Evolutionary conservation across 92 coral and sea anemone genomes (phyloP).

Genomic region (Zoanthus solanderi): DNA sequence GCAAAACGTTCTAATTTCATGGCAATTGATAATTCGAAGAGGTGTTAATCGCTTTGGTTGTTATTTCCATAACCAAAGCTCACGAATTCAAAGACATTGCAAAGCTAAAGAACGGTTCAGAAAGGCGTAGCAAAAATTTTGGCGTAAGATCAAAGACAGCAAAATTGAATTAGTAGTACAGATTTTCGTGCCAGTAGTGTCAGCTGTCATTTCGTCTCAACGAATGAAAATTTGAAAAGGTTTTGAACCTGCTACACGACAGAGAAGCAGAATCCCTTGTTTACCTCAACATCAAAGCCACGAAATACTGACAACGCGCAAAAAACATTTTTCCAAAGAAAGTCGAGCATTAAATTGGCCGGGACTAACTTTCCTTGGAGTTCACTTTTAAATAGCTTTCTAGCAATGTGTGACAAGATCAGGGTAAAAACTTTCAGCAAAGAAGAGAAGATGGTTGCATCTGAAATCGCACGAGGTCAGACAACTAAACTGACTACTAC

Average conservation of each 20-base stretch:
- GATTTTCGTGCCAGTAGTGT: background rate
- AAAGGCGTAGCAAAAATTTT: background rate
- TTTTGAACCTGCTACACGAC: constrained; percentile 17
- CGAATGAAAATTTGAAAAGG: constrained; percentile 16
- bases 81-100: background rate
- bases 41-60: background rate
- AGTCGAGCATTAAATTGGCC: background rate
- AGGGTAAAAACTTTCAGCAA: background rate
- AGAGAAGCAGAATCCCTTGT: constrained; percentile 33
- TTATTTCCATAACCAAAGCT: constrained; percentile 5
- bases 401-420: constrained; percentile 31
- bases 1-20: background rate
- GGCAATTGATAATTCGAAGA: background rate
- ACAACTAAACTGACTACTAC: background rate
- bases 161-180: constrained; percentile 1
- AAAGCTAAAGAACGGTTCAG: background rate
- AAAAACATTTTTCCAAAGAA: background rate
- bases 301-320: constrained; percentile 6
- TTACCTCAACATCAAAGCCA: constrained; percentile 22
- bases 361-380: background rate
- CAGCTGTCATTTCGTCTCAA: constrained; percentile 13
- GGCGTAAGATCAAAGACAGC: background rate
- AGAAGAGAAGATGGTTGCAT: background rate
- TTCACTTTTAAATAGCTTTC: background rate
- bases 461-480: constrained; percentile 8